phyloP scores from a whole-genome alignment of 2,888 invertebrate genomes.

The Temnothorax rugatulus region DNA sequence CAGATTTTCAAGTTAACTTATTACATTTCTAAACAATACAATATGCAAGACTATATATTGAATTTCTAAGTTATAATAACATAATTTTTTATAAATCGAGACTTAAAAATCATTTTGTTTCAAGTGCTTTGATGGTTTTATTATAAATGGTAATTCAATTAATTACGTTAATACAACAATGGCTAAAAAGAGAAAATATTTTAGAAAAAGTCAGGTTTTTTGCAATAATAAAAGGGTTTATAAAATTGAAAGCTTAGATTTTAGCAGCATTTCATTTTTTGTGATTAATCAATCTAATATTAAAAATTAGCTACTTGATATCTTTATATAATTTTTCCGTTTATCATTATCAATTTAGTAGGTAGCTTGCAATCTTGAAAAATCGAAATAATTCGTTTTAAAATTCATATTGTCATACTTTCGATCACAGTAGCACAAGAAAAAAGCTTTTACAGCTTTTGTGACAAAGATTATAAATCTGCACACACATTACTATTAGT shows the following conservation, averaged over 20 bases:
- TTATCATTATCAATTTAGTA: background rate
- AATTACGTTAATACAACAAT: background rate
- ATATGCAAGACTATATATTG: background rate
- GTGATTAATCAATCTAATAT: background rate
- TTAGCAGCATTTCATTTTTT: background rate
- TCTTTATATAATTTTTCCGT: background rate
- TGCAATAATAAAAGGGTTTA: background rate
- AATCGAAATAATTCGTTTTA: background rate
- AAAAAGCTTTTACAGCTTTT: background rate
- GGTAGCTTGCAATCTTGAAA: background rate
- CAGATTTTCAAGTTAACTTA: background rate
- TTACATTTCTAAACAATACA: background rate
- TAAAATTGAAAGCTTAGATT: background rate
- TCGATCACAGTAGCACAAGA: background rate
- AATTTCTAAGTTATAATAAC: background rate
- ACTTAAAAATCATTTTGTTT: background rate
- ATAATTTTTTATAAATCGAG: background rate
- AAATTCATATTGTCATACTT: conserved; percentile 1
- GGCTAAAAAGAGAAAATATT: background rate
- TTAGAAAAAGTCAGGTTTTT: background rate
- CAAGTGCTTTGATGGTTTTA: background rate
- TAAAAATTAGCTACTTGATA: conserved; percentile 19
- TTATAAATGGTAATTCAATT: background rate
- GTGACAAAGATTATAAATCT: conserved; percentile 5
- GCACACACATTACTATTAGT: background rate